A percentile compares a stretch with the other conserved stretches of the same genome.
Conservation (phyloP, 2,113 vertebrate genomes). For the Macquaria ambigua region DNA sequence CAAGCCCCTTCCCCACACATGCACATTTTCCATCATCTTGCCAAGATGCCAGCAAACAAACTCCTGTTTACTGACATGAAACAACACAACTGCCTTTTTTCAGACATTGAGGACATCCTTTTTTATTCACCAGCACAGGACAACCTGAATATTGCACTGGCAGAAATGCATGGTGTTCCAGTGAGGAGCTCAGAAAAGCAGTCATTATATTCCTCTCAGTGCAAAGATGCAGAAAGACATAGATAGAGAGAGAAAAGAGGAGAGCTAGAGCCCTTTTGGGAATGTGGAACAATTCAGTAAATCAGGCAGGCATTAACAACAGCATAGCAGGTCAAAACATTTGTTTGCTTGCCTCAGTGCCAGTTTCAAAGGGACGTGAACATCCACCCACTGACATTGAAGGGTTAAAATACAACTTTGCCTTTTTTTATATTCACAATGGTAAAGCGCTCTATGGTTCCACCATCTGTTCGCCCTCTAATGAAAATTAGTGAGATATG, state of each 20-base stretch:
- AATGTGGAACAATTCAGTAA: conserved; percentile 59
- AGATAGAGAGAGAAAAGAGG: conserved; percentile 12
- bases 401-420: conserved; percentile 5
- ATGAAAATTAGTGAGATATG: conserved; percentile 36
- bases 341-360: conserved; percentile 30
- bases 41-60: conserved; percentile 52
- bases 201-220: conserved; percentile 53
- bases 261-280: conserved; percentile 52
- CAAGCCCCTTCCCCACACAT: conserved; percentile 7
- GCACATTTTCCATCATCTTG: conserved; percentile 46
- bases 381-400: conserved; percentile 44
- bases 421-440: neutral
- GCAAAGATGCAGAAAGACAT: conserved; percentile 60
- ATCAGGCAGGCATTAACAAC: conserved; percentile 56
- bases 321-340: conserved; percentile 49
- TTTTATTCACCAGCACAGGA: conserved; percentile 36
- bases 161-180: conserved; percentile 24
- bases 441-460: neutral
- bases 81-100: conserved; percentile 41
- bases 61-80: conserved; percentile 49
- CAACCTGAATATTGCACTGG: conserved; percentile 34
- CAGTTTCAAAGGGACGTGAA: conserved; percentile 29
- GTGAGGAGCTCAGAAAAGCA: conserved; percentile 39
- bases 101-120: conserved; percentile 10
- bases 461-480: conserved; percentile 49